These are phyloP conservation scores for Amaurobius ferox DNA, from an alignment of 2,888 invertebrate species.

Conservation along the genomic window DNA sequence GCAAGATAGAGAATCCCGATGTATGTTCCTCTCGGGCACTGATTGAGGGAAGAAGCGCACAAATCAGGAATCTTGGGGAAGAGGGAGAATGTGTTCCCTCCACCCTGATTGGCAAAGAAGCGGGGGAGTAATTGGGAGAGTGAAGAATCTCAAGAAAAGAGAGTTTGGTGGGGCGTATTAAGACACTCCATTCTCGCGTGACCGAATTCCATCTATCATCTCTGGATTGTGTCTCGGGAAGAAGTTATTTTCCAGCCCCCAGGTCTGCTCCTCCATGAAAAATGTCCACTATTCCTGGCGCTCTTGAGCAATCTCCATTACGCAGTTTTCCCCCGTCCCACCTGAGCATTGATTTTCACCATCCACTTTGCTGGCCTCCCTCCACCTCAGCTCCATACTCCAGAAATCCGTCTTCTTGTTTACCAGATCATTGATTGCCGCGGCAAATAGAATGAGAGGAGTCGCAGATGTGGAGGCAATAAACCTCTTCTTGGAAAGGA, in stretches of 20 bases:
- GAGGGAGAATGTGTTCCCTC: conserved; percentile 18
- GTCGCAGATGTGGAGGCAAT: background rate
- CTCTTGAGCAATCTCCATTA: conserved; percentile 59
- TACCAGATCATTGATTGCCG: conserved; percentile 46
- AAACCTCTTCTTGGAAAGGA: background rate
- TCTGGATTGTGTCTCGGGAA: conserved; percentile 52
- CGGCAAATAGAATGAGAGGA: conserved; percentile 29
- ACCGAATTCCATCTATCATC: conserved; percentile 65
- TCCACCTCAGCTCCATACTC: background rate
- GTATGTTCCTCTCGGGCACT: conserved; percentile 17
- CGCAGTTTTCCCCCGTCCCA: conserved; percentile 37
- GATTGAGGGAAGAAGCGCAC: conserved; percentile 50
- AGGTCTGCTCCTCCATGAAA: conserved; percentile 30
- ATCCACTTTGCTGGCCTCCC: background rate
- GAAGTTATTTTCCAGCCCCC: conserved; percentile 46
- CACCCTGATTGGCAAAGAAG: conserved; percentile 63
- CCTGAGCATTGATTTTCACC: conserved; percentile 32
- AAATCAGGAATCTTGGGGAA: conserved; percentile 69
- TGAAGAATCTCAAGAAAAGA: conserved; percentile 30
- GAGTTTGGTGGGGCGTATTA: conserved; percentile 6
- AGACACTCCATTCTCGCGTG: conserved; percentile 52
- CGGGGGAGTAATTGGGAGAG: conserved; percentile 64
- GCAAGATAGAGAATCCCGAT: background rate
- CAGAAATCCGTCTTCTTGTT: conserved; percentile 26
- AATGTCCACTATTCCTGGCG: conserved; percentile 47